Conservation (phyloP, 2,888 invertebrate species). For the Automeris io region DNA sequence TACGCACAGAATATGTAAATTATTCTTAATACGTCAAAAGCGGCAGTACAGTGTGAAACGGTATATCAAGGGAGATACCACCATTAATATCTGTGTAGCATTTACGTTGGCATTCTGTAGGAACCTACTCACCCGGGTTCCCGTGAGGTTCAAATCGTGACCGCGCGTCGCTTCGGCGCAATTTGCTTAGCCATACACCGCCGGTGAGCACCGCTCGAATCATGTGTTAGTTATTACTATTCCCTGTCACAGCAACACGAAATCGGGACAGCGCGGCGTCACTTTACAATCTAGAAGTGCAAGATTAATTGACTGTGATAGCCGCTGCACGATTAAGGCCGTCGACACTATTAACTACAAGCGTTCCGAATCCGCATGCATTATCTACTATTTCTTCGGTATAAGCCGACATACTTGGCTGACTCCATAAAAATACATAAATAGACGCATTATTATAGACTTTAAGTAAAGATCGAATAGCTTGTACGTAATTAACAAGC, state of each 20-base stretch:
- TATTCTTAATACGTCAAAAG: slow-evolving; percentile 7
- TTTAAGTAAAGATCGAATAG: too few species aligned
- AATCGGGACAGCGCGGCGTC: slow-evolving; percentile 59
- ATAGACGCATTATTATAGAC: too few species aligned
- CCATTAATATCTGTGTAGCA: slow-evolving; percentile 69
- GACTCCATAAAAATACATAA: too few species aligned
- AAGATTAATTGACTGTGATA: slow-evolving; percentile 65
- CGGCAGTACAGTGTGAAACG: slow-evolving; percentile 9
- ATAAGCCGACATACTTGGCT: too few species aligned
- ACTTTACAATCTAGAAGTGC: slow-evolving; percentile 55
- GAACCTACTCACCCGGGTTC: slow-evolving; percentile 70
- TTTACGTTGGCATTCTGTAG: slow-evolving; percentile 72
- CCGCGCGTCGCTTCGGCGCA: slow-evolving; percentile 70
- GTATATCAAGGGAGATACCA: slow-evolving; percentile 45
- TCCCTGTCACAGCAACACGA: slow-evolving; percentile 59
- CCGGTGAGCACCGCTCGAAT: slow-evolving; percentile 63
- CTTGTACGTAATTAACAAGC: too few species aligned
- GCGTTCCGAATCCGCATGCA: slow-evolving; percentile 6
- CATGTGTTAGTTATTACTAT: slow-evolving; percentile 74
- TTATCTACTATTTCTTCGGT: too few species aligned
- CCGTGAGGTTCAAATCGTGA: slow-evolving; percentile 74
- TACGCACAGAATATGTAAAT: slow-evolving; percentile 16
- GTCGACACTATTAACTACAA: slow-evolving; percentile 25
- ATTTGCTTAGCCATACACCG: slow-evolving; percentile 76
- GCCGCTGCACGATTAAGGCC: slow-evolving; percentile 46